Conservation (phyloP, 2,113 vertebrate genomes). For the Oreotragus oreotragus region DNA sequence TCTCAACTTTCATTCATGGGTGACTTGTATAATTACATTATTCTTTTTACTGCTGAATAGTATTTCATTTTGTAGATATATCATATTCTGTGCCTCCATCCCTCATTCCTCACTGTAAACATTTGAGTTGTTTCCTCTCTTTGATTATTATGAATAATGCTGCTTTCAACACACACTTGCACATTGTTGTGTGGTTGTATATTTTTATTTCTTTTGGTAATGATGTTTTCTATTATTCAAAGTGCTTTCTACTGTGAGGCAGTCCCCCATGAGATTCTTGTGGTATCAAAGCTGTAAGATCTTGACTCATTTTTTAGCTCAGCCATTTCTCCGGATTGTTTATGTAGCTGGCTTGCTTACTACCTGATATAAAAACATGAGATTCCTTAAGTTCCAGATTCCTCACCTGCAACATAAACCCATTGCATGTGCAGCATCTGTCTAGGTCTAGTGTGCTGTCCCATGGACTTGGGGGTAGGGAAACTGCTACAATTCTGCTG, state of each 20-base stretch:
- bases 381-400: neutral
- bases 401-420: neutral
- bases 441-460: neutral
- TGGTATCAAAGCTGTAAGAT: neutral
- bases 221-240: neutral
- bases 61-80: neutral
- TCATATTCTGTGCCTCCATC: neutral
- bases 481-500: neutral
- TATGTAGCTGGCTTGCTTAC: neutral
- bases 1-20: neutral
- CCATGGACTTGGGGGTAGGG: accelerated
- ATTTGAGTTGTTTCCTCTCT: neutral
- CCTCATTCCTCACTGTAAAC: neutral
- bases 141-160: neutral
- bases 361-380: neutral
- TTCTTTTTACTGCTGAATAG: neutral
- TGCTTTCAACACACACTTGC: neutral
- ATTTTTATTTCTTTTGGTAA: neutral
- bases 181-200: neutral
- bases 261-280: neutral
- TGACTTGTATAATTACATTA: neutral
- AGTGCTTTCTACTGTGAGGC: neutral
- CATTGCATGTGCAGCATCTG: accelerated
- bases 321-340: neutral
- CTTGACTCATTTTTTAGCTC: neutral